Base-by-base conservation (phyloP, 2,113 vertebrate species). In the Atherinomorus stipes region DNA sequence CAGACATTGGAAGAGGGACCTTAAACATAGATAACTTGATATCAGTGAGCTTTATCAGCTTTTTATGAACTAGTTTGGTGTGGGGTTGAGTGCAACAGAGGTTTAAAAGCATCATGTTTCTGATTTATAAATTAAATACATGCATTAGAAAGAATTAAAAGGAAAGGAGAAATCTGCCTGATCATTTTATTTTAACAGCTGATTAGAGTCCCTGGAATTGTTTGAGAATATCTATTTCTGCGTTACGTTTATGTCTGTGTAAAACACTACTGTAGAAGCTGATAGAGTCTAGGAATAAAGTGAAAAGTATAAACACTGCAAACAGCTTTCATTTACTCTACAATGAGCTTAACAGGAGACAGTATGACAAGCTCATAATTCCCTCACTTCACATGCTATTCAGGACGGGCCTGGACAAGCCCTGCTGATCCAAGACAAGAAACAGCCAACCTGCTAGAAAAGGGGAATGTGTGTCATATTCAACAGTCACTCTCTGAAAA, bases 371-470 rank as follows among this genome's bases (percentile, higher is more conserved):
- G 53, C 73, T 78, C 59, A 44, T 44, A 61, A 73, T 61, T 81
- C 15, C 67, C 31, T 57, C n/a, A 37, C 52, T 66, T 12, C 49
- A 77, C 54, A 73, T 60, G 54, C 60, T 63, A 12, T 81, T 71
- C 59, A 53, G 65, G 78, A 79, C 80, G 67, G 45, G 93, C 51
- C 86, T 63, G 59, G 74, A 84, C 93, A 91, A 26, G 93, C 62
- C 80, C 57, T 12, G 21, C 64, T 57, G 71, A 40, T 83, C 70
- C 61, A 70, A 62, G 52, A 13, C 51, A 31, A 78, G 73, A 60
- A 25, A 12, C 22, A 72, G 60, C 25, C 63, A 64, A 63, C 23
- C 62, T 50, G 45, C 12, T 47, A 37, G 25, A 54, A 60, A 74
- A 11, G 26, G n/a, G 34, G 47, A 81, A 79, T 68, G 56, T 59